Percentiles rank a stretch among this genome's conserved stretches.
Evolutionary conservation across 1,140 invertebrate genomes (phyloP).

Genomic region (Neodiprion pinetum): DNA sequence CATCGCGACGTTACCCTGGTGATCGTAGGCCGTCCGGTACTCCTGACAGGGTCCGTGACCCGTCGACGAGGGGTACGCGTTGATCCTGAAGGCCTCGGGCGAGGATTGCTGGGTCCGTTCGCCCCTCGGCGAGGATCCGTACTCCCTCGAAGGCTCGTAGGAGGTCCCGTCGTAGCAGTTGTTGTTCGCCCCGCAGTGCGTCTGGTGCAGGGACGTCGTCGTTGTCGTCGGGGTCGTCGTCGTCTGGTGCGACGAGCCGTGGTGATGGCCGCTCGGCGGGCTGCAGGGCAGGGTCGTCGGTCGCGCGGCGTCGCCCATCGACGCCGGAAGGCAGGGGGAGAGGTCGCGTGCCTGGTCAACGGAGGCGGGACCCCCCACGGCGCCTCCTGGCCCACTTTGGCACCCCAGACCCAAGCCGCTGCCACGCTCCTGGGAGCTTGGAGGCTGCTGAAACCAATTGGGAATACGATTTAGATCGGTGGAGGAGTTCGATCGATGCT

Average conservation of each 20-base stretch:
- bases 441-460: constrained; percentile 57
- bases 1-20: constrained; percentile 50
- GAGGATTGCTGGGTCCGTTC: not conserved
- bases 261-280: constrained; percentile 46
- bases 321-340: constrained; percentile 74
- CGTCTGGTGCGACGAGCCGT: constrained; percentile 47
- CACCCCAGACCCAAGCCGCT: constrained; percentile 59
- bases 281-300: constrained; percentile 57
- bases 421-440: constrained; percentile 59
- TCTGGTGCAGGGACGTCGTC: constrained; percentile 46
- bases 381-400: constrained; percentile 55
- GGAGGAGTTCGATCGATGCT: not conserved
- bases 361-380: constrained; percentile 64
- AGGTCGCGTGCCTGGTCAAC: constrained; percentile 75
- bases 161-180: constrained; percentile 60
- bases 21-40: constrained; percentile 51
- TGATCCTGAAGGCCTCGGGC: not conserved
- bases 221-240: constrained; percentile 37
- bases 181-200: constrained; percentile 57
- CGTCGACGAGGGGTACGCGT: not conserved
- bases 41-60: constrained; percentile 33
- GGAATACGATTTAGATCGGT: constrained; percentile 1
- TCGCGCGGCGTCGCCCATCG: constrained; percentile 67
- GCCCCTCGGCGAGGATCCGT: constrained; percentile 54
- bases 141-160: constrained; percentile 58